Evolutionary conservation across 1,140 invertebrate species (phyloP).

Genomic region (Bombyx mori): DNA sequence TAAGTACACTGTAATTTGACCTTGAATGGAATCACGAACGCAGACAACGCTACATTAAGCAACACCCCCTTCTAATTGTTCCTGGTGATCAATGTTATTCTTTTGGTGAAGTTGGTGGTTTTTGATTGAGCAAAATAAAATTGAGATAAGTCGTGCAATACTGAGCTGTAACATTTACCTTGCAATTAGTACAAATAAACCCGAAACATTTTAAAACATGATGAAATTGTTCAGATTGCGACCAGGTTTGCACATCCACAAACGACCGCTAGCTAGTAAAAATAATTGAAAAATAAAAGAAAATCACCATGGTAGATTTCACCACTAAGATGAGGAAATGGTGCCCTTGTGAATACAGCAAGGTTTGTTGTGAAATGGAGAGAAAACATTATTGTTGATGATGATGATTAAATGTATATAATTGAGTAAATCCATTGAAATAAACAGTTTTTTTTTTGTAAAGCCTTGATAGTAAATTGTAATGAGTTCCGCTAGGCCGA

Average conservation of each 20-base stretch:
- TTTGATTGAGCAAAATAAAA: too few relatives aligned
- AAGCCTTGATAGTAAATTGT: slow-evolving; percentile 5
- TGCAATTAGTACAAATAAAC: too few relatives aligned
- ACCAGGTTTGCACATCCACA: too few relatives aligned
- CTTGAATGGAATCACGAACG: slow-evolving; percentile 31
- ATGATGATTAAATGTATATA: too few relatives aligned
- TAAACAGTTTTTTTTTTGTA: not conserved
- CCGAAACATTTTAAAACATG: too few relatives aligned
- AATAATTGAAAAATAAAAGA: too few relatives aligned
- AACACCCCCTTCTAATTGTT: slow-evolving; percentile 33
- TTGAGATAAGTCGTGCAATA: too few relatives aligned
- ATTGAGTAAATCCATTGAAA: not conserved
- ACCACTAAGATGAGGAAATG: slow-evolving; percentile 2
- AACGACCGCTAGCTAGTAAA: too few relatives aligned
- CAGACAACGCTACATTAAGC: slow-evolving; percentile 19
- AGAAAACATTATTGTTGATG: too few relatives aligned
- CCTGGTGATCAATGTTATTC: not conserved
- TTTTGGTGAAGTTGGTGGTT: too few relatives aligned
- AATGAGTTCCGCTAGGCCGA: slow-evolving; percentile 12
- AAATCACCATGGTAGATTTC: not conserved
- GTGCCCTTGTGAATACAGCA: slow-evolving; percentile 4
- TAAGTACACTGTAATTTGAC: slow-evolving; percentile 18
- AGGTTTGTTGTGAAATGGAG: slow-evolving; percentile 3
- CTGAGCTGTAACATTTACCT: too few relatives aligned
- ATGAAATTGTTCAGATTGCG: too few relatives aligned